Conservation (phyloP, 2,797 vertebrate species). For the Platyrinchus mystaceus region DNA sequence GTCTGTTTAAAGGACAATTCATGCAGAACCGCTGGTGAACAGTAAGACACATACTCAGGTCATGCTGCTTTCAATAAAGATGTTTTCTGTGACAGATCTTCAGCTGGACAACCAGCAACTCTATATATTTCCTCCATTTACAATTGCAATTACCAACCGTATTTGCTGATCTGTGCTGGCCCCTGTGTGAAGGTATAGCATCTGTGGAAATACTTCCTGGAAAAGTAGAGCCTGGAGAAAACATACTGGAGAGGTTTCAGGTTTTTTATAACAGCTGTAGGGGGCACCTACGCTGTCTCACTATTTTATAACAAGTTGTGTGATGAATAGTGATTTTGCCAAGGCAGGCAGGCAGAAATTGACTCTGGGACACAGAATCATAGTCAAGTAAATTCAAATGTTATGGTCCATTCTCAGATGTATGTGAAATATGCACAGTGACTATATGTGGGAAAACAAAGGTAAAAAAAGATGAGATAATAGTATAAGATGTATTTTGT, state of each 20-base stretch:
- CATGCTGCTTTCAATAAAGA: background rate
- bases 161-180: background rate
- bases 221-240: background rate
- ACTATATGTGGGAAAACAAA: background rate
- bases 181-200: background rate
- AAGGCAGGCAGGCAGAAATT: background rate
- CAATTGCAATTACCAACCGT: background rate
- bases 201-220: background rate
- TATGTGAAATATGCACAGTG: background rate
- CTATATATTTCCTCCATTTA: background rate
- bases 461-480: background rate
- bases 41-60: background rate
- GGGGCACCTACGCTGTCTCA: background rate
- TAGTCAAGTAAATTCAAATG: background rate
- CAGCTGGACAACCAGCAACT: background rate
- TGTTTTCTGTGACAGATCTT: background rate
- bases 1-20: background rate
- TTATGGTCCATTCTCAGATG: background rate
- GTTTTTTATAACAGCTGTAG: background rate
- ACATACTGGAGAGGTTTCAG: background rate
- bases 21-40: background rate
- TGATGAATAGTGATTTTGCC: background rate
- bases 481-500: background rate
- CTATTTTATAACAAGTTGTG: background rate
- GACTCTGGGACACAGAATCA: background rate